Evolutionary conservation across 2,113 vertebrate genomes (phyloP).

Genomic region (Sylvilagus bachmani): DNA sequence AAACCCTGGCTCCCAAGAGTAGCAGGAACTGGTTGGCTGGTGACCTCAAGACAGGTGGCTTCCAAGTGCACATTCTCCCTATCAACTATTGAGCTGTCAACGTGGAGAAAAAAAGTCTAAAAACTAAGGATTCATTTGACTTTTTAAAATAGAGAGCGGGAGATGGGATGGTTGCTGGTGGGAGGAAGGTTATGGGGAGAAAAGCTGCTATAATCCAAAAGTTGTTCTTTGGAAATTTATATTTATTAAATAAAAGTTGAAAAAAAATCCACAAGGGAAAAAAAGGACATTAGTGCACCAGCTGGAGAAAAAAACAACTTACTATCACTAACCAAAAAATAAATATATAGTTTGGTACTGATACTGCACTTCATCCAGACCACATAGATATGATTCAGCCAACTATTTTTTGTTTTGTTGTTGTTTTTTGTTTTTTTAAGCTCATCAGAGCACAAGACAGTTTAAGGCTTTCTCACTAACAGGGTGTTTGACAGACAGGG

Average conservation of each 20-base stretch:
- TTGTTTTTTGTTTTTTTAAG: too few species aligned
- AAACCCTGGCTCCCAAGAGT: not conserved
- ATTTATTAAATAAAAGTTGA: too few species aligned
- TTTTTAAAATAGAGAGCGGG: too few species aligned
- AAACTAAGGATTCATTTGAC: not conserved
- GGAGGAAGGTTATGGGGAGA: too few species aligned
- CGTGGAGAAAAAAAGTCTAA: not conserved
- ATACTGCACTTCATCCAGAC: not conserved
- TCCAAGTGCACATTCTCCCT: not conserved
- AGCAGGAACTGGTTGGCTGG: not conserved
- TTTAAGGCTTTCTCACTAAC: constrained; percentile 39
- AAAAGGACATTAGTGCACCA: not conserved
- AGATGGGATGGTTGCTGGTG: too few species aligned
- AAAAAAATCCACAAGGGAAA: too few species aligned
- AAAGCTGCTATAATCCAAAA: too few species aligned
- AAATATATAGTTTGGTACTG: not conserved
- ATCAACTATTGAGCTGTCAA: not conserved
- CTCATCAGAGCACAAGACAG: not conserved
- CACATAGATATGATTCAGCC: not conserved
- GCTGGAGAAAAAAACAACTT: not conserved
- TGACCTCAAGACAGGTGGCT: not conserved
- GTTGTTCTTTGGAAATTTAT: too few species aligned
- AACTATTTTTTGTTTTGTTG: not conserved
- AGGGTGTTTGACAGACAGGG: not conserved
- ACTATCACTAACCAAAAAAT: not conserved